Conservation (phyloP, 2,113 vertebrate species). For the Noctilio leporinus region DNA sequence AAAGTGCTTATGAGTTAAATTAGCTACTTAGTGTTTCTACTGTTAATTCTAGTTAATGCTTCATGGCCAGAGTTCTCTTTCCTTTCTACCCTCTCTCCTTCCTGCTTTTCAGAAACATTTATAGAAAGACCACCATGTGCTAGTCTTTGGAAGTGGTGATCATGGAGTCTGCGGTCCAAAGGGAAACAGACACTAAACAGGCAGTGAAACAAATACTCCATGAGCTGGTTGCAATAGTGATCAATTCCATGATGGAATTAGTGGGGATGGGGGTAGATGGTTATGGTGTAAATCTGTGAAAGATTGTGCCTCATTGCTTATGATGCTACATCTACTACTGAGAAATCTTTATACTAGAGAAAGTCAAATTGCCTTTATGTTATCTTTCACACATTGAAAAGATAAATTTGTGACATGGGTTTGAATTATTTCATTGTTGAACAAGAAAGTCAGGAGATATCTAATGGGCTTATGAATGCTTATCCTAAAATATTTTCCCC, state of each 20-base stretch:
- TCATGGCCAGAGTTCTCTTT: not conserved
- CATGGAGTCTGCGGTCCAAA: not conserved
- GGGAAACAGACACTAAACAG: not conserved
- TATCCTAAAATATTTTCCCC: not conserved
- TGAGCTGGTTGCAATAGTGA: not conserved
- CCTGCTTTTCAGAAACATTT: not conserved
- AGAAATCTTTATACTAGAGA: not conserved
- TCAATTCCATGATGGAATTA: not conserved
- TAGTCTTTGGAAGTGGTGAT: not conserved
- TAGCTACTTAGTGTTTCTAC: not conserved
- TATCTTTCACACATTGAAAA: not conserved
- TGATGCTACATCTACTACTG: not conserved
- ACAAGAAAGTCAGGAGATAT: not conserved
- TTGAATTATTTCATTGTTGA: not conserved
- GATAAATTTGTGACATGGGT: not conserved
- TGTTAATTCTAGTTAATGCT: not conserved
- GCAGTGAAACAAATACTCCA: not conserved
- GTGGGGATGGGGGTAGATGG: not conserved
- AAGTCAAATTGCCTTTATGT: not conserved
- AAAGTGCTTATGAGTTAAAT: not conserved
- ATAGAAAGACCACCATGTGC: not conserved
- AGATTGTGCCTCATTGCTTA: not conserved
- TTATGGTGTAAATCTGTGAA: not conserved
- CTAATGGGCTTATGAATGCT: not conserved
- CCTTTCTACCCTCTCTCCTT: not conserved